Conservation (phyloP, 2,797 vertebrate species). For the Sphenopsis melanotis region DNA sequence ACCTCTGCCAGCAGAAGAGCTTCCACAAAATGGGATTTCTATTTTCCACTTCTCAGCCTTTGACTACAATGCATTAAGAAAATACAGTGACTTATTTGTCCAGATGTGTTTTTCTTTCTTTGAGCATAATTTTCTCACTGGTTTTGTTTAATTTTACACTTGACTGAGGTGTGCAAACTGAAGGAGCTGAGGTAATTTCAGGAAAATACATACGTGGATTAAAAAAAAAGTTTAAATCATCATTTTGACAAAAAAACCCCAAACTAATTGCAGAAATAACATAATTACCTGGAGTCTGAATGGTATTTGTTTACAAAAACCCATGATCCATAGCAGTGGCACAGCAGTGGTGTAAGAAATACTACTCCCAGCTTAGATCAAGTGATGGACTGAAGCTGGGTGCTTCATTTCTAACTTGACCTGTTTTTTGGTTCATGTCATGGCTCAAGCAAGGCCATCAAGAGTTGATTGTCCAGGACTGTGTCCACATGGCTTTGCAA, state of each 20-base stretch:
- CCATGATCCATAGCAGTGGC: neutral
- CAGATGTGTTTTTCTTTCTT: slow-evolving; percentile 41
- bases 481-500: neutral
- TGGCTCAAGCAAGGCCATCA: neutral
- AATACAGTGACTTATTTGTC: slow-evolving; percentile 19
- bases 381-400: neutral
- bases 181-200: neutral
- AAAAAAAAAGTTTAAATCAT: neutral
- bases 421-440: neutral
- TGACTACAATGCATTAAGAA: neutral
- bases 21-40: slow-evolving; percentile 30
- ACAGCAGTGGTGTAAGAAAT: neutral
- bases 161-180: slow-evolving; percentile 22
- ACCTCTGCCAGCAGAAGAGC: neutral
- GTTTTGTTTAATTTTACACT: slow-evolving; percentile 59
- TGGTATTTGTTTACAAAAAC: neutral
- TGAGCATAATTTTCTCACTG: slow-evolving; percentile 7
- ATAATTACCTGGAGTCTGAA: neutral
- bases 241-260: neutral
- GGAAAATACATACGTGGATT: neutral
- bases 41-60: slow-evolving; percentile 38
- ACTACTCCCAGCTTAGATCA: neutral
- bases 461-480: neutral
- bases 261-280: neutral
- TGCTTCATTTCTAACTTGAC: neutral